phyloP scores from a whole-genome alignment of 2,113 vertebrate species.

The Syrmaticus mikado region DNA sequence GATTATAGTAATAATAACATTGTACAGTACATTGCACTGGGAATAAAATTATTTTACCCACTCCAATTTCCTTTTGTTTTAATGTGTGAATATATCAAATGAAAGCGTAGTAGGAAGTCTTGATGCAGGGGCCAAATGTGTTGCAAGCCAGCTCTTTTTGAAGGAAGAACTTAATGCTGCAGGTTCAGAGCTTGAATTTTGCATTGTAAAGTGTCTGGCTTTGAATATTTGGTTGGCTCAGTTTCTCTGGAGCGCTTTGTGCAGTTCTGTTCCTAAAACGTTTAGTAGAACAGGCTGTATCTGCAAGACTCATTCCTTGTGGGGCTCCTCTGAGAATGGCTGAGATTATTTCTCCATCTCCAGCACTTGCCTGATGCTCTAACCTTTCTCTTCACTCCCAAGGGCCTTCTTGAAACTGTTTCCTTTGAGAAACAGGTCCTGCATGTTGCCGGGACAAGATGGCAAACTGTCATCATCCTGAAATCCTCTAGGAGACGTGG shows the following conservation, averaged over 20 bases:
- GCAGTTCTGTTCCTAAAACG: neutral
- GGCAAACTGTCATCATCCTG: neutral
- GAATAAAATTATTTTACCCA: slow-evolving; percentile 68
- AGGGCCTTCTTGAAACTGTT: neutral
- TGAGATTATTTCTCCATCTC: neutral
- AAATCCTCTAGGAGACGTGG: slow-evolving; percentile 12
- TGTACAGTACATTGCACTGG: slow-evolving; percentile 39
- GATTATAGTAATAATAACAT: slow-evolving; percentile 59
- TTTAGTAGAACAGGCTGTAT: neutral
- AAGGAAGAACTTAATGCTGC: neutral
- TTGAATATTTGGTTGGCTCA: neutral
- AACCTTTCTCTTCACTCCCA: neutral
- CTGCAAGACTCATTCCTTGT: neutral
- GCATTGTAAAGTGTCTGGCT: neutral
- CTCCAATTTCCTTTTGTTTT: slow-evolving; percentile 62
- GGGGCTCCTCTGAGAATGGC: neutral
- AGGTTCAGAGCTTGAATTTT: neutral
- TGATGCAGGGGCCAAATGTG: slow-evolving; percentile 5
- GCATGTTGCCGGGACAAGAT: neutral
- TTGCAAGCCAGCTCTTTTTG: neutral
- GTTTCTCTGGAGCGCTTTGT: neutral
- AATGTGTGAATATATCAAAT: slow-evolving; percentile 55
- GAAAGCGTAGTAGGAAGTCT: slow-evolving; percentile 21
- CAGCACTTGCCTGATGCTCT: neutral
- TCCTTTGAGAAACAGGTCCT: neutral